Base-by-base conservation (phyloP, 2,888 invertebrate species). In the Apotomis capreana region DNA sequence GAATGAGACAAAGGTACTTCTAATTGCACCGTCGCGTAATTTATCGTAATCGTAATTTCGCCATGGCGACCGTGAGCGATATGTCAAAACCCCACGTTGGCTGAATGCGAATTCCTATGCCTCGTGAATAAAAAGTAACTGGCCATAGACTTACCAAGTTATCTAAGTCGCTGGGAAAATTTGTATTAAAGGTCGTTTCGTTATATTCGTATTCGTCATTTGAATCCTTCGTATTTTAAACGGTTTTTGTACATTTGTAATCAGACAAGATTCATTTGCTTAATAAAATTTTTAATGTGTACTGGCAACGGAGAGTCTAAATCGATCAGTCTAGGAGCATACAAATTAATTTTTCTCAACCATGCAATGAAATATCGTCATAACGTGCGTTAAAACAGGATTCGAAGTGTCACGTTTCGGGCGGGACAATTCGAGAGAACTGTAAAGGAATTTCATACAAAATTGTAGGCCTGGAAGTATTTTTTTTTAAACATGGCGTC, bases 1-100 rank as follows among this genome's bases (percentile, higher is more conserved):
- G 76, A 81, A 75, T 68, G 81, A 78, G 84, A 84, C 74, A 73
- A 79, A n/a, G 72, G 74, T 75, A 81, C 37, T 78, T 79, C 76
- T 77, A 75, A 77, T 74, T 75, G 80, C 71, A 79, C 68, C 77
- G 74, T 60, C 80, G 77, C 80, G 82, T 81, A 82, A 78, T 80
- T 77, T 81, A 80, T 80, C 79, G 83, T 79, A 82, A 84, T 81
- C 74, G 76, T 75, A 79, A 80, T 87, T 87, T 86, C 87, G 81
- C 83, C 86, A 87, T 73, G 52, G 78, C 77, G 87, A 81, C 87
- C 87, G 81, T 87, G 86, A 79, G 78, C 78, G 80, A 80, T 84
- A 81, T 85, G 85, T 85, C 86, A 86, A 86, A 85, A 86, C 70
- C 75, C 74, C 74, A 75, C 78, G 81, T 74, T 65, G 75, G 76